A percentile compares a stretch with the other conserved stretches of the same genome.
Evolutionary conservation across 2,113 vertebrate species (phyloP).

Genomic region (Varanus komodoensis): DNA sequence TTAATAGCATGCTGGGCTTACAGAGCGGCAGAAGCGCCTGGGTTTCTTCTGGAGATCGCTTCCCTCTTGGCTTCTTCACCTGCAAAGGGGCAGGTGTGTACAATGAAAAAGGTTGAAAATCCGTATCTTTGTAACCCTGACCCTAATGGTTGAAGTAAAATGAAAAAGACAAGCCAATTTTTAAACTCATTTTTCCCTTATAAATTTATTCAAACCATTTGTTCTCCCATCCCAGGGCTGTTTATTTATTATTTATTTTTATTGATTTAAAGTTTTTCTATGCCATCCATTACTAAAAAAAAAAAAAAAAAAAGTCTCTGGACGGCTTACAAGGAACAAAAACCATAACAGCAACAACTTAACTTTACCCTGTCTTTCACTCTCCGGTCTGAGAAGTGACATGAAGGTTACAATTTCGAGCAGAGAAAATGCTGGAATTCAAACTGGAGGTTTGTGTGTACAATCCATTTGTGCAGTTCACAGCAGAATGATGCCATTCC

Average conservation of each 20-base stretch:
- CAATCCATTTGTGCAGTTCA: background rate
- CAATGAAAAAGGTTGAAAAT: background rate
- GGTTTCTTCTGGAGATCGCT: no score
- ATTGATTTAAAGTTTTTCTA: no score
- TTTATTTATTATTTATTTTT: background rate
- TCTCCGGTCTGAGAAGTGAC: background rate
- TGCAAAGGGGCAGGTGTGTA: background rate
- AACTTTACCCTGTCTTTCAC: background rate
- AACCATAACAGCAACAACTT: no score
- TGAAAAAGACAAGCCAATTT: background rate
- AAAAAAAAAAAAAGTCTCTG: no score
- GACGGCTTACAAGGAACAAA: no score
- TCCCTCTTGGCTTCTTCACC: background rate
- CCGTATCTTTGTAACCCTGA: background rate
- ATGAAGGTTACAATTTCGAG: background rate
- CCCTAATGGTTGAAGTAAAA: background rate
- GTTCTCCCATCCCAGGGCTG: background rate
- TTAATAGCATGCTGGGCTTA: background rate
- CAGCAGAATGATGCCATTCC: background rate
- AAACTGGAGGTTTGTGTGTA: background rate
- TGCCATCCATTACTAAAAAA: no score
- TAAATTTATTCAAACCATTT: background rate
- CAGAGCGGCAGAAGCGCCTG: background rate
- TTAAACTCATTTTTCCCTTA: background rate
- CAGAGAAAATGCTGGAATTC: background rate